Base-by-base conservation (phyloP, 2,888 invertebrate genomes). In the Standfussiana lucernea region DNA sequence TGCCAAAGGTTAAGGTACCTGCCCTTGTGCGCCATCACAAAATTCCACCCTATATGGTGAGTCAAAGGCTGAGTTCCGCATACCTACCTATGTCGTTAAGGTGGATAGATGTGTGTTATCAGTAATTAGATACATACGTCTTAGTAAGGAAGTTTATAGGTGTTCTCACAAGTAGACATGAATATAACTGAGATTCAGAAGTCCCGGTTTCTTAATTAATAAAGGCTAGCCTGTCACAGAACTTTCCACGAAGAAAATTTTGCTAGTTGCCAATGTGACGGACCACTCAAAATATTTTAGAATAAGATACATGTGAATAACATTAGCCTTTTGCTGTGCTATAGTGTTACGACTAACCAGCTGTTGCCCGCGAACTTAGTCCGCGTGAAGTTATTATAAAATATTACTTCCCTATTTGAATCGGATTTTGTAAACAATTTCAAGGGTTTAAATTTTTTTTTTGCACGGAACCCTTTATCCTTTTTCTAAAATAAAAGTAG, bases 61-160 rank as follows among this genome's bases (percentile, higher is more conserved):
- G 50, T 24, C 50, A 50, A 10, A 24, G 50, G 50, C 24, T 50
- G 24, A 10, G 50, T 24, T 50, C 10, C 50, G 10, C 50, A 50
- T 24, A 50, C 10, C 50, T 24, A 21, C 50, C 18, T 72, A 7
- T 69, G 50, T 72, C 69, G n/a, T 80, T 53, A 66, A 65, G 56
- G 59, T 62, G 50, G 6, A 15, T 61, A 75, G 32, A 28, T n/a
- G 45, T 69, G 40, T 71, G 28, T 65, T 65, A 59, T 75, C 47
- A 78, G 77, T 80, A 80, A 80, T 86, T 67, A 78, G 40, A 67
- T 47, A 65, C 72, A 75, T 74, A 72, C 5, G 40, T 77, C 65
- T 77, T 62, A 13, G 71, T 37, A 15, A 78, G n/a, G 2, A 45
- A 45, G 15, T 28, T 24, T n/a, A 45, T 3, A 11, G 28, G 13